Conservation (phyloP, 2,888 invertebrate genomes). For the Apamea epomidion region DNA sequence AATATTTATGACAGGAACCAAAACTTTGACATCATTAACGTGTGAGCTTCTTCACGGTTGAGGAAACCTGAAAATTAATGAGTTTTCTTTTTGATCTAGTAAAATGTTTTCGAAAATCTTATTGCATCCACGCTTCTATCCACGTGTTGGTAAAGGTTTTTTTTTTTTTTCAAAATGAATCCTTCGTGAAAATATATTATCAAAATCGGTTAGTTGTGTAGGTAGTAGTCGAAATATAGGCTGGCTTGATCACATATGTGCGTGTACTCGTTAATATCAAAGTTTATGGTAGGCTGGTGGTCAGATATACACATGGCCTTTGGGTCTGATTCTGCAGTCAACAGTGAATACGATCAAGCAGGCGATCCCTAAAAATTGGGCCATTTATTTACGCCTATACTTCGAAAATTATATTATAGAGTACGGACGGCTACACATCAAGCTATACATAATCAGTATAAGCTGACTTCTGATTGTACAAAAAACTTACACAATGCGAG, state of each 20-base stretch:
- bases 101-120: not conserved
- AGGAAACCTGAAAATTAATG: not conserved
- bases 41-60: not conserved
- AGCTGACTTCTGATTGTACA: not conserved
- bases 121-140: not conserved
- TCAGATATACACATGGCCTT: not conserved
- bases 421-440: not conserved
- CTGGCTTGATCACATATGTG: not conserved
- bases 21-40: conserved; percentile 13
- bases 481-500: too few species aligned
- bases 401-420: conserved; percentile 18
- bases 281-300: not conserved
- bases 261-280: conserved; percentile 6
- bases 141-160: not conserved
- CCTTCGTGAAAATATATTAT: not conserved
- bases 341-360: not conserved
- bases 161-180: not conserved
- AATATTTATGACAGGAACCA: conserved; percentile 8
- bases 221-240: not conserved
- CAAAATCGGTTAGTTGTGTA: not conserved
- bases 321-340: conserved; percentile 1
- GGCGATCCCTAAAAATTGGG: not conserved
- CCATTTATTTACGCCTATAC: not conserved
- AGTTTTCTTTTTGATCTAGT: not conserved
- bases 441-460: not conserved